These are phyloP conservation scores for Oncorhynchus mykiss DNA, from an alignment of 2,113 vertebrate genomes.

Conservation along the genomic window DNA sequence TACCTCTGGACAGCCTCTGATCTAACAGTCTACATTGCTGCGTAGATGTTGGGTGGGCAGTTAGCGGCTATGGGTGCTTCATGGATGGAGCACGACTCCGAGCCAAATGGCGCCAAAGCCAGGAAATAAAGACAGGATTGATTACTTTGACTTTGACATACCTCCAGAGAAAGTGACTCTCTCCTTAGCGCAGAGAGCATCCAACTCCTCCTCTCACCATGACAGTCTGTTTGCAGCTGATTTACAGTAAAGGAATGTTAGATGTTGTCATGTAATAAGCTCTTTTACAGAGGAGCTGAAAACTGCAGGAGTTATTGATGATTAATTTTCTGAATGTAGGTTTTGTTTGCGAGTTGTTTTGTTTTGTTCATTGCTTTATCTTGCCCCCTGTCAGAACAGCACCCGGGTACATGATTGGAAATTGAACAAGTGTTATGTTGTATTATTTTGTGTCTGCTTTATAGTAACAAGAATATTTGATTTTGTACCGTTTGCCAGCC, in stretches of 20 bases:
- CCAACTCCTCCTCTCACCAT: constrained; percentile 11
- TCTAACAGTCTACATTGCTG: constrained; percentile 4
- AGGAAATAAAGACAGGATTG: constrained; percentile 60
- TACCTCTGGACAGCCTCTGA: constrained; percentile 39
- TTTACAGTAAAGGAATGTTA: constrained; percentile 11
- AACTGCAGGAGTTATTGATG: constrained; percentile 1
- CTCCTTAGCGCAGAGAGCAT: constrained; percentile 12
- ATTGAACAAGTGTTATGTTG: not conserved
- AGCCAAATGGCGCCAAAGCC: constrained; percentile 45
- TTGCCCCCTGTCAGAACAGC: too few species aligned
- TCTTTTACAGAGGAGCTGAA: constrained; percentile 8
- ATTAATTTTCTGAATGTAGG: not conserved
- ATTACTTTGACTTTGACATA: constrained; percentile 60
- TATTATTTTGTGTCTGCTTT: too few species aligned
- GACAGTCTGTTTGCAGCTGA: constrained; percentile 14
- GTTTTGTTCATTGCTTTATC: too few species aligned
- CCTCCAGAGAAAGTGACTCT: constrained; percentile 15
- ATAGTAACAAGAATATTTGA: too few species aligned
- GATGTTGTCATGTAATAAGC: constrained; percentile 19
- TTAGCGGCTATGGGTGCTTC: constrained; percentile 37
- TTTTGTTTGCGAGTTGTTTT: not conserved
- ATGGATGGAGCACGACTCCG: constrained; percentile 48
- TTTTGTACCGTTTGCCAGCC: not conserved
- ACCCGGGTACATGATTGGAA: not conserved
- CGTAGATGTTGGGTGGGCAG: constrained; percentile 13